Base-by-base conservation (phyloP, 2,797 vertebrate species). In the Saguinus oedipus region DNA sequence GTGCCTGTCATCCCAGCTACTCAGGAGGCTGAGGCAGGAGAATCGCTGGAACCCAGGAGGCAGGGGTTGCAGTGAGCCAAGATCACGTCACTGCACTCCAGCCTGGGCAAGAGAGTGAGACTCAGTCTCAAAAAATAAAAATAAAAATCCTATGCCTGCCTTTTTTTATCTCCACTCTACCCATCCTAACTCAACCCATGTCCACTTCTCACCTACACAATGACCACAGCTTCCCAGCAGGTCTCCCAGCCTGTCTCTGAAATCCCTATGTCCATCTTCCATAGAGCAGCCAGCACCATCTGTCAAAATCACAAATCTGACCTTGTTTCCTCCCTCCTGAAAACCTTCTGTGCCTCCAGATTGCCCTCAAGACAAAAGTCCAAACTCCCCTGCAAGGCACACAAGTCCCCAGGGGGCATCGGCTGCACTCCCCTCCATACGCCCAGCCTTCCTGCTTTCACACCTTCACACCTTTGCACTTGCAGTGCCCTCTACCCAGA, bases 341-440 rank as follows among this genome's bases (percentile, higher is more conserved):
- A 57, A 53, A 57, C 36, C 7, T 24, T 39, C 61, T 17, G 5
- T 2, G n/a, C 44, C 27, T 88, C 53, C 55, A 15, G 14, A 24
- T 0, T 44, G 17, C 53, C 42, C 80, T 89, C 26, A 6, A 44
- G 36, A 87, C 44, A 14, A 64, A 68, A 82, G 85, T 22, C 53
- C 90, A 22, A 17, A 20, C 15, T 48, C 81, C 46, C 22, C 8
- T 1, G 33, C 55, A 1, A 0, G 11, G 59, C 48, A 11, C 48
- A 9, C 19, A 22, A n/a, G 61, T 36, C 30, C 70, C 33, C 8
- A 2, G 46, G 10, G 4, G 30, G 1, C 30, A 39, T 33, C 27
- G 1, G 2, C 1, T 0, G 14, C 15, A 7, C n/a, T 24, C 30
- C 19, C 33, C 36, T 33, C 44, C 61, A 24, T 0, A 8, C 9